Evolutionary conservation across 2,888 invertebrate genomes (phyloP), one percentile per base, ranked within the genome.

Genomic region (Machimus atricapillus): DNA sequence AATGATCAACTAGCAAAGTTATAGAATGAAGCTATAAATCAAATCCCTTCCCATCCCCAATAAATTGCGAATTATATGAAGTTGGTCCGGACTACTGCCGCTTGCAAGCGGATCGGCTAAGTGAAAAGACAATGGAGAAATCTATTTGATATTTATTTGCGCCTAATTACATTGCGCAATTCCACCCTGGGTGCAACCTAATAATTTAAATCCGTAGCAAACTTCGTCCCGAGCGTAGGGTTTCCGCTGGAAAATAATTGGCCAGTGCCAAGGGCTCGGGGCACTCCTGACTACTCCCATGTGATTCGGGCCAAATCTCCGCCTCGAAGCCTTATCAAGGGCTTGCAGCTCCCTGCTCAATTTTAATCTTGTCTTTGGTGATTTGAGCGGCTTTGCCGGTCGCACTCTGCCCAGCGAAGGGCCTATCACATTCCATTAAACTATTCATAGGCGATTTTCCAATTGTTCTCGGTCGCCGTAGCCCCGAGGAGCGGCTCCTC

Each of bases 371-470:
- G 81, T 81, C 81, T 52, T 81, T 56, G 52, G 52, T 43, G 81
- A 81, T 81, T 81, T 56, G 52, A 56, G 52, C 46, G 40, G 46
- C 46, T 81, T 81, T 46, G 9, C 34, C 1, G 14, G 14, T 81
- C 81, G 40, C 27, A 1, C 16, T 46, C 14, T 19, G 76, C 40
- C 23, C 14, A n/a, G 37, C 52, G 27, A 81, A 81, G 31, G 56
- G 52, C 52, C 81, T 52, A 81, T 81, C 81, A 81, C 81, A 81
- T 81, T 81, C 81, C 81, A 81, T 81, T 81, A 81, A 81, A 52
- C 81, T 81, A 81, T 81, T 81, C 81, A 81, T 81, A 81, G 81
- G 46, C 46, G 52, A 81, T 81, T 52, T 76, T 81, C 31, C 81
- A 81, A 81, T 81, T 81, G 81, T 81, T 81, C 81, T 81, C 16